Evolutionary conservation across 2,888 invertebrate genomes (phyloP).

Genomic region (Drosophila parthenogenetica): DNA sequence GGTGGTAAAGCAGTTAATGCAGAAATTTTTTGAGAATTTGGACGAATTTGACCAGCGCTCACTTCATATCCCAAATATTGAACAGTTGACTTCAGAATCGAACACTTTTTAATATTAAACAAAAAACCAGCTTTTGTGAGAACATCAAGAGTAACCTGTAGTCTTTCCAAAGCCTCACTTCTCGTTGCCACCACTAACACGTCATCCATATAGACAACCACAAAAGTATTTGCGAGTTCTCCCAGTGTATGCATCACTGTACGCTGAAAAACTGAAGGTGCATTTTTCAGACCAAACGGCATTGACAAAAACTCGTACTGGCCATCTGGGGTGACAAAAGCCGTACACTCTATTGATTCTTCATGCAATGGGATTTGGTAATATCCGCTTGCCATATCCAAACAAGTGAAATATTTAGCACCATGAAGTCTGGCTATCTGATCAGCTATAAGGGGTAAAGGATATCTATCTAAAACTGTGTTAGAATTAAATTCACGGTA

Average conservation of each 20-base stretch:
- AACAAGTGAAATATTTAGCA: constrained; percentile 3
- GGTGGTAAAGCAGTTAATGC: constrained; percentile 8
- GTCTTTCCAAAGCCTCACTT: constrained; percentile 19
- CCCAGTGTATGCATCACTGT: constrained; percentile 25
- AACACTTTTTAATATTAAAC: constrained; percentile 23
- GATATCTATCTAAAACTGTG: constrained; percentile 20
- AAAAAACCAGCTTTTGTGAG: constrained; percentile 19
- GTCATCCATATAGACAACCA: constrained; percentile 19
- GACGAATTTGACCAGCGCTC: constrained; percentile 9
- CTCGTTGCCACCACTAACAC: constrained; percentile 16
- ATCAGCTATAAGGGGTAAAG: constrained; percentile 10
- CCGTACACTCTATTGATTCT: not conserved
- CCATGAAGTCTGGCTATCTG: constrained; percentile 19
- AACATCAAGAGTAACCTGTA: constrained; percentile 20
- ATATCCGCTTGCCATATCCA: no score
- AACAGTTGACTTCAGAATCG: constrained; percentile 16
- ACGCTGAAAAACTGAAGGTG: constrained; percentile 15
- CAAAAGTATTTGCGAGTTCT: constrained; percentile 19
- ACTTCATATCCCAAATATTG: constrained; percentile 16
- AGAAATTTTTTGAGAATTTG: no score
- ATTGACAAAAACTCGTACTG: constrained; percentile 13
- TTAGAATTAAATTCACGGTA: constrained; percentile 17
- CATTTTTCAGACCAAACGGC: constrained; percentile 6
- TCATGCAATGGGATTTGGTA: no score
- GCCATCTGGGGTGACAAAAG: constrained; percentile 20